Percentiles rank a stretch among this genome's conserved stretches.
Conservation (phyloP, 2,888 invertebrate species). For the Creontiades dilutus region DNA sequence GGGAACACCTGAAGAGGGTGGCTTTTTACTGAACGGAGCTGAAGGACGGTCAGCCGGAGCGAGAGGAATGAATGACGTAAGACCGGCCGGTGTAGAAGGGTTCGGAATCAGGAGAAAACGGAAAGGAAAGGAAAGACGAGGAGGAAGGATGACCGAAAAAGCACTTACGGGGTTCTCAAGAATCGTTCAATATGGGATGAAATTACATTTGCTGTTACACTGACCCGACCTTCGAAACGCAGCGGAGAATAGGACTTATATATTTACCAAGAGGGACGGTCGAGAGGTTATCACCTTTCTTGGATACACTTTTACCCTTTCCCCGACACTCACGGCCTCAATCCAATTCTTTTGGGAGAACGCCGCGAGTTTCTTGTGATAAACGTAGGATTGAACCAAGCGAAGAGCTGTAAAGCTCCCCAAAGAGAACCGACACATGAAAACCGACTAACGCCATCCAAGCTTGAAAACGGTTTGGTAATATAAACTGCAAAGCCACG, state of each 20-base stretch:
- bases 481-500: no score
- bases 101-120: slow-evolving; percentile 26
- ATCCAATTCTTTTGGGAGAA: background rate
- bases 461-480: no score
- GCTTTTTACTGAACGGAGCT: slow-evolving; percentile 50
- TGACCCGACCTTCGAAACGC: slow-evolving; percentile 30
- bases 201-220: slow-evolving; percentile 45
- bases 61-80: slow-evolving; percentile 22
- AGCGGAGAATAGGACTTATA: slow-evolving; percentile 2
- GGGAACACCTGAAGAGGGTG: slow-evolving; percentile 57
- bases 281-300: slow-evolving; percentile 27
- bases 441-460: no score
- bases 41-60: slow-evolving; percentile 35
- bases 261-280: slow-evolving; percentile 16
- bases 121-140: background rate
- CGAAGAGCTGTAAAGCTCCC: no score
- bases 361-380: background rate
- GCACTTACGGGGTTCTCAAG: slow-evolving; percentile 52
- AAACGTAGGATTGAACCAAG: no score
- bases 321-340: background rate
- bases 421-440: no score
- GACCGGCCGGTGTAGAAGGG: background rate
- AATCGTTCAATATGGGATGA: slow-evolving; percentile 64
- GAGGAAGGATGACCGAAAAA: slow-evolving; percentile 37
- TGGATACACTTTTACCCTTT: slow-evolving; percentile 16